A percentile compares a stretch with the other conserved stretches of the same genome.
These are phyloP conservation scores for Halcyon malimbica DNA, from an alignment of 2,113 vertebrate species.

Conservation along the genomic window DNA sequence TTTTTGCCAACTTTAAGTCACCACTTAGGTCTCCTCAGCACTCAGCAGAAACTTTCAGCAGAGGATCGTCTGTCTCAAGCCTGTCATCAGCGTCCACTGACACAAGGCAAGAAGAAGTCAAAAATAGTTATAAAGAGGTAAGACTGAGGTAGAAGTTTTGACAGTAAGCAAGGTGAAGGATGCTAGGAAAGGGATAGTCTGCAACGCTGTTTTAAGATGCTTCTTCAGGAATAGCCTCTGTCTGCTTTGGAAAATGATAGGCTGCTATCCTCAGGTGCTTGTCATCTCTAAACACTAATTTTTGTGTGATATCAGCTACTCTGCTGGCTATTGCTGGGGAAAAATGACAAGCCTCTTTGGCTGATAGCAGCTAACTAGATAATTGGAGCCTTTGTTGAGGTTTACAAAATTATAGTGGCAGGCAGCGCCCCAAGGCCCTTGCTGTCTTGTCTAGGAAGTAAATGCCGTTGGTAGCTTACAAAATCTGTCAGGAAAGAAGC, in stretches of 20 bases:
- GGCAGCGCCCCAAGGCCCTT: not conserved
- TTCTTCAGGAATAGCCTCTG: not conserved
- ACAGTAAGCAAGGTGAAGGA: not conserved
- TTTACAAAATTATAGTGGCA: not conserved
- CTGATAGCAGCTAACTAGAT: not conserved
- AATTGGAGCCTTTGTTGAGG: not conserved
- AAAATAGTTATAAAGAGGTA: constrained; percentile 88
- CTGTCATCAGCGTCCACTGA: constrained; percentile 80
- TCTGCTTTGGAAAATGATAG: not conserved
- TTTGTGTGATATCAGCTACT: not conserved
- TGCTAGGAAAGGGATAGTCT: not conserved
- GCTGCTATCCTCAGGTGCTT: not conserved
- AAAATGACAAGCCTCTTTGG: not conserved
- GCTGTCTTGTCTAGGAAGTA: not conserved
- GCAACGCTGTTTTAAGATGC: not conserved
- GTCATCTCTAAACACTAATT: not conserved
- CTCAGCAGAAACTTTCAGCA: constrained; percentile 83
- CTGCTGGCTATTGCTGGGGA: not conserved
- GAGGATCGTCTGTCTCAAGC: constrained; percentile 86
- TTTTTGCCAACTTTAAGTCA: constrained; percentile 66
- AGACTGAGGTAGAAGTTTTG: not conserved
- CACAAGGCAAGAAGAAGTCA: constrained; percentile 74
- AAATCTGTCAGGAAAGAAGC: not conserved
- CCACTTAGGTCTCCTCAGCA: constrained; percentile 74
- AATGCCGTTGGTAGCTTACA: not conserved